A percentile compares a stretch with the other conserved stretches of the same genome.
Conservation (phyloP, 2,797 vertebrate genomes). For the Liparis tanakae region DNA sequence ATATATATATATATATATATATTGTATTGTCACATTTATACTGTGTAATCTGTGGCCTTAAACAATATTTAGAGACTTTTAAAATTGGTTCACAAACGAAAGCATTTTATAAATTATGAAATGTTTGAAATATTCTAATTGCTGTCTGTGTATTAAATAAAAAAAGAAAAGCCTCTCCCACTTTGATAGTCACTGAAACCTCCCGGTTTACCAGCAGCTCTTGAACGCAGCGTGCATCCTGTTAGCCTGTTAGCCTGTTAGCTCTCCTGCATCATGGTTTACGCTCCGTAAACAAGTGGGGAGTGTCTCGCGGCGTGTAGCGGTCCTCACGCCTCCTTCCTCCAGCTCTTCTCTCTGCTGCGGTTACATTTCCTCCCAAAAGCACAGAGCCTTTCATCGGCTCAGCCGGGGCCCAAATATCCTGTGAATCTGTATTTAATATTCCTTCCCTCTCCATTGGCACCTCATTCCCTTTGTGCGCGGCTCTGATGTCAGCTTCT, state of each 20-base stretch:
- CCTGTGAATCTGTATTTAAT: conserved; percentile 70
- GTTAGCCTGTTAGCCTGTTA: conserved; percentile 21
- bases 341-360: conserved; percentile 37
- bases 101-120: no score
- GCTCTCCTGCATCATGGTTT: conserved; percentile 22
- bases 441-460: conserved; percentile 54
- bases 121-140: neutral
- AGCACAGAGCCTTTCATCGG: conserved; percentile 63
- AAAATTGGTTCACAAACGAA: no score
- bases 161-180: no score
- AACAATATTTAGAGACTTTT: no score
- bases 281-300: conserved; percentile 37
- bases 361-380: conserved; percentile 47
- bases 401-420: conserved; percentile 66
- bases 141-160: no score
- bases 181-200: neutral
- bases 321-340: conserved; percentile 35
- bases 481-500: conserved; percentile 13
- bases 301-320: conserved; percentile 30
- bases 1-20: no score
- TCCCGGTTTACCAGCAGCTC: neutral
- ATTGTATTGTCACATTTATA: neutral
- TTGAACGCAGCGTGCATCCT: neutral
- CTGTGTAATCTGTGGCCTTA: neutral
- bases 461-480: conserved; percentile 60